Conservation (phyloP, 2,113 vertebrate species). For the Eudyptes chrysolophus region DNA sequence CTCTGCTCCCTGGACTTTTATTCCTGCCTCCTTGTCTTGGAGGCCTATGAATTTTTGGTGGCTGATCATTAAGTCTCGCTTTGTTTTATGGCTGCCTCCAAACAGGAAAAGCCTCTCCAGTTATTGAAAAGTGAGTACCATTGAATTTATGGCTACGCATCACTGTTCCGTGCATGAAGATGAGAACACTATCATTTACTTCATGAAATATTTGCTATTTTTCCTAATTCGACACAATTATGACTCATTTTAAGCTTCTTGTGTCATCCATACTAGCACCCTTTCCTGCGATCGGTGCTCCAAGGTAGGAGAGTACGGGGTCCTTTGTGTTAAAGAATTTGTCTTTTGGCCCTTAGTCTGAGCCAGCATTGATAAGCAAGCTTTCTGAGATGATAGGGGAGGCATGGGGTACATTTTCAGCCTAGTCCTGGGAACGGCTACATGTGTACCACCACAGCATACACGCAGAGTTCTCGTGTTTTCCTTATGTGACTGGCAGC, state of each 20-base stretch:
- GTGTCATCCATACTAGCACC: neutral
- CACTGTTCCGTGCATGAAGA: neutral
- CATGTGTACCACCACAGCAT: too few species aligned
- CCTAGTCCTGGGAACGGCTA: neutral
- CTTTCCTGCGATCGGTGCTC: neutral
- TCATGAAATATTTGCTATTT: neutral
- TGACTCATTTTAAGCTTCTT: neutral
- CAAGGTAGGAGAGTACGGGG: neutral
- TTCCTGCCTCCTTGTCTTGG: neutral
- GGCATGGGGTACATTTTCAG: neutral
- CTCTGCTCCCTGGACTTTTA: neutral
- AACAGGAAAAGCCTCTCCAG: neutral
- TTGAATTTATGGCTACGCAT: neutral
- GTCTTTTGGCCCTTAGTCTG: neutral
- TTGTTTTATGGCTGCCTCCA: neutral
- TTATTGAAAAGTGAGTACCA: neutral
- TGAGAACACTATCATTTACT: neutral
- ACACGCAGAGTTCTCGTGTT: neutral
- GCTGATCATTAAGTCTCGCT: neutral
- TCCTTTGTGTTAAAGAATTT: neutral
- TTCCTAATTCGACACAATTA: neutral
- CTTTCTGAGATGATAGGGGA: neutral
- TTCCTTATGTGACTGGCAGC: neutral
- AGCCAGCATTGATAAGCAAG: neutral
- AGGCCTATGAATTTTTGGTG: neutral